Evolutionary conservation across 2,797 vertebrate species (phyloP), one percentile per base, ranked within the genome.

Genomic region (Hippopotamyrus pictus): DNA sequence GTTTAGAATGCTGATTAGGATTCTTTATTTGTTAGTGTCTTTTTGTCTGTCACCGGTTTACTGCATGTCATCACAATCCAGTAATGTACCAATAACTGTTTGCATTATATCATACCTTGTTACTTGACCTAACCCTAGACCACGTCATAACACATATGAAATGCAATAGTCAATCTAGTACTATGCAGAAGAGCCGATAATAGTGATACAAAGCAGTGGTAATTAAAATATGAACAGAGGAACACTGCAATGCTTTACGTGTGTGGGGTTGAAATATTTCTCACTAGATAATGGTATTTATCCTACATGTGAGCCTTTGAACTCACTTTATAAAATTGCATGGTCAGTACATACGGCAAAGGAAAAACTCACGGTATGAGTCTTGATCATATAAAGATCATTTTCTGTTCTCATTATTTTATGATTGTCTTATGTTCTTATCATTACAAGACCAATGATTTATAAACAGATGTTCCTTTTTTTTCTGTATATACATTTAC

Each of bases 281-380:
- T 62, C 41, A 69, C 59, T 87, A 69, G n/a, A 88, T 65, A 88
- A 88, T 88, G 41, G 41, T 88, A n/a, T 69, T 6, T 62, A 37
- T 51, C 37, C 37, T 62, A 33, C 53, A 62, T 6, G 44, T 44
- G 25, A 44, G 33, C 33, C 46, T 33, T 62, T 65, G 57, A 53
- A 46, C 5, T 48, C 54, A 88, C 41, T 33, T 3, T 87, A 19
- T 79, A 19, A 86, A 86, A 86, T 53, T 46, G 50, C 46, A 29
- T 51, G 11, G n/a, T 86, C 7, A 29, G n/a, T 29, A 50, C 83
- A 53, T 17, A 86, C 3, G 8, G 48, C 22, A 51, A 86, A 86
- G 19, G 44, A 1, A 33, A 12, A 53, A 53, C 25, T 48, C 83
- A 25, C 19, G 12, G 8, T 53, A 53, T 12, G 4, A 82, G 76